Base-by-base conservation (phyloP, 2,797 vertebrate genomes). In the Apogon talboti region DNA sequence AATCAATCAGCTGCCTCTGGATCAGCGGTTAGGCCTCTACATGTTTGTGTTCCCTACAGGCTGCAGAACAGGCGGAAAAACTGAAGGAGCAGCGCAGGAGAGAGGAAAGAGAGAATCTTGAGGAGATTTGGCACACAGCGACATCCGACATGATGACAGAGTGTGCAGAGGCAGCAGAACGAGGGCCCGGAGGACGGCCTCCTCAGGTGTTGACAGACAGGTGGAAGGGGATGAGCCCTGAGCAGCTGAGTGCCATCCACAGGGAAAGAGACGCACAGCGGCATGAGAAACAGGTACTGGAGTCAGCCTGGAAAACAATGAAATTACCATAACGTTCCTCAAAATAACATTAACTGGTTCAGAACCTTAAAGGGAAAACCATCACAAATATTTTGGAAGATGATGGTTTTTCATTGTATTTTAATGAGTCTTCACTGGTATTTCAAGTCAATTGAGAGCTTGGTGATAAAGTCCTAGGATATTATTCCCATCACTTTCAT, bases 91-190 rank as follows among this genome's bases (percentile, higher is more conserved):
- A 90, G 52, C 78, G 11, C 2, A 74, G 68, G 65, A 77, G 53
- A 60, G 90, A 89, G 47, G 87, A 90, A 16, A 86, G 62, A 18
- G 74, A 89, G 76, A 82, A 84, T 43, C 56, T 86, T 33, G 78
- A 82, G 1, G 93, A 95, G 71, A 55, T 93, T 2, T 52, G 24
- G 71, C 84, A 92, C 77, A 89, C 77, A 18, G 24, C 90, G 86
- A 92, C 89, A 43, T 94, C 93, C 16, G 90, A 94, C 87, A 85
- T 94, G 71, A 85, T 95, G 89, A 95, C 91, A 6, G 94, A 95
- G 76, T 43, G 83, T 28, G 71, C 90, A 19, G 88, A 92, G 40
- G 85, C 83, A 67, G 87, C 86, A 6, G 44, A 76, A 49, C 80
- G 37, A 57, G 42, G 50, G 18, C n/a, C 44, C 48, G 69, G 62